Evolutionary conservation across 2,113 vertebrate species (phyloP).

Genomic region (Chlamydotis undulata): DNA sequence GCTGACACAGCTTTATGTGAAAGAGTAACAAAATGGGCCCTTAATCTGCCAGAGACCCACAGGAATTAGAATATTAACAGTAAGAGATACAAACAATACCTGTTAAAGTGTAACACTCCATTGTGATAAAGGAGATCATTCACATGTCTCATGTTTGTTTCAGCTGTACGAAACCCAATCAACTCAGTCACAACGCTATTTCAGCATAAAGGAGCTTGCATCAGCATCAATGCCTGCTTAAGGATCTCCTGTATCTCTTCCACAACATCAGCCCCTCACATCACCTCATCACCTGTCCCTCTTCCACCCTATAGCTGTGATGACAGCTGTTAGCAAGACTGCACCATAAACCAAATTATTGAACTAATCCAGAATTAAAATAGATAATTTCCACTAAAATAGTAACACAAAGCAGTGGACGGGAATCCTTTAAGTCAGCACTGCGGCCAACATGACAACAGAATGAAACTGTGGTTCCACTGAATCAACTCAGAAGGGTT

Average conservation of each 20-base stretch:
- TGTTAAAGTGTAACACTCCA: neutral
- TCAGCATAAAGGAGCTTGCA: neutral
- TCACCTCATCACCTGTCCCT: neutral
- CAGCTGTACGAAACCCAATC: neutral
- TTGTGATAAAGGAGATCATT: neutral
- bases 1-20: neutral
- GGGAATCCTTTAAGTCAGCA: neutral
- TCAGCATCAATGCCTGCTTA: neutral
- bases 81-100: neutral
- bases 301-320: neutral
- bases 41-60: neutral
- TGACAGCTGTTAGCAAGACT: neutral
- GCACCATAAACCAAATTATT: neutral
- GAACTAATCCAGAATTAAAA: neutral
- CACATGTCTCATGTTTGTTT: neutral
- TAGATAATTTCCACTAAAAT: neutral
- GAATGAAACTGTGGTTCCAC: neutral
- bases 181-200: neutral
- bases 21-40: neutral
- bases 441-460: neutral
- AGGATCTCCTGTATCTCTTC: neutral
- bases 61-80: neutral
- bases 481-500: neutral
- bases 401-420: neutral
- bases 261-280: neutral